Evolutionary conservation across 2,797 vertebrate species (phyloP).

Genomic region (Enoplosus armatus): DNA sequence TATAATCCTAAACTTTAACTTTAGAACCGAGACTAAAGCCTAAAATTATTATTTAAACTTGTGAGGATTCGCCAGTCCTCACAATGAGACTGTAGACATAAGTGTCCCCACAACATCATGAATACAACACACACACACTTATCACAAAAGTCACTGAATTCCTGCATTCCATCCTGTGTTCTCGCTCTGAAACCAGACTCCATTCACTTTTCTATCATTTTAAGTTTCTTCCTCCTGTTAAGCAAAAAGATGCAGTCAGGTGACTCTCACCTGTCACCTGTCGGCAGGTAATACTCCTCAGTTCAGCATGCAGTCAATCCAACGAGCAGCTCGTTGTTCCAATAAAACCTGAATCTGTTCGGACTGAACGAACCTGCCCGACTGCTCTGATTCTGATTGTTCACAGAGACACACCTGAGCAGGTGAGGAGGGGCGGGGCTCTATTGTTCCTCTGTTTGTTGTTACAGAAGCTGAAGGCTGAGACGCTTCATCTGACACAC

Average conservation of each 20-base stretch:
- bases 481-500: constrained; percentile 14
- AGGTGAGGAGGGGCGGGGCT: constrained; percentile 39
- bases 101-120: background rate
- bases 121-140: background rate
- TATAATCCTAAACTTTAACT: background rate
- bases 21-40: no score
- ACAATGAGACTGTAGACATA: background rate
- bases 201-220: background rate
- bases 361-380: constrained; percentile 31
- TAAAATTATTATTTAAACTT: background rate
- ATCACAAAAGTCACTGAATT: background rate
- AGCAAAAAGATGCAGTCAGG: background rate
- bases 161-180: background rate
- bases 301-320: background rate
- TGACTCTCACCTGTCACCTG: constrained; percentile 25
- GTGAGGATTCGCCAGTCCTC: background rate
- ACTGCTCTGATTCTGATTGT: constrained; percentile 24
- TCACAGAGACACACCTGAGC: constrained; percentile 45
- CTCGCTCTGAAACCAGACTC: background rate
- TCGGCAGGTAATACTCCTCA: background rate
- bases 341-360: background rate
- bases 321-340: background rate
- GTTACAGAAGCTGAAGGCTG: constrained; percentile 32
- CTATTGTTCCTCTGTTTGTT: constrained; percentile 56
- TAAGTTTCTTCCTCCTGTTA: background rate